A percentile compares a stretch with the other conserved stretches of the same genome.
Conservation (phyloP, 1,140 invertebrate genomes). For the Polypedilum pembai region DNA sequence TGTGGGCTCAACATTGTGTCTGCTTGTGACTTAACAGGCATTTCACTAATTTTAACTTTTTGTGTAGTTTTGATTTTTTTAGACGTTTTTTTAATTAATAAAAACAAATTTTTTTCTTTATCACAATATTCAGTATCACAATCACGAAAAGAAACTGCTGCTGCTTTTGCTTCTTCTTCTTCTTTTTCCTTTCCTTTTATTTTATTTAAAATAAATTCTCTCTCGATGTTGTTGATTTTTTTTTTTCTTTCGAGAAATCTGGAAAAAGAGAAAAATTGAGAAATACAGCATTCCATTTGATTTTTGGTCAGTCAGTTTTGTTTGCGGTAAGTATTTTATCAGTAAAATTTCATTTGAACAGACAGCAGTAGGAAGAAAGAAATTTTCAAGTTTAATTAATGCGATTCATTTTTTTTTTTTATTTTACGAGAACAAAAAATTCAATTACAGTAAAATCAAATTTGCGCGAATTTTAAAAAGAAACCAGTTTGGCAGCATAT, state of each 20-base stretch:
- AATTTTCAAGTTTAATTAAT: slow-evolving; percentile 3
- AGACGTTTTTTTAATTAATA: too few relatives aligned
- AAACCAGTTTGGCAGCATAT: too few relatives aligned
- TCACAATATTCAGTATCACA: too few relatives aligned
- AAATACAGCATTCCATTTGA: slow-evolving; percentile 1
- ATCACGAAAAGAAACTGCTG: too few relatives aligned
- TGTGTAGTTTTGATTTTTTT: neutral
- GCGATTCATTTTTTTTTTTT: neutral
- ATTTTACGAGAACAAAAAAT: too few relatives aligned
- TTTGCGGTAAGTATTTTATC: neutral
- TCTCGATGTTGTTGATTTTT: neutral
- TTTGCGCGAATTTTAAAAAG: too few relatives aligned
- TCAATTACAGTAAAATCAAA: neutral
- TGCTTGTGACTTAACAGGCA: slow-evolving; percentile 14
- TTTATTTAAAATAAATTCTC: slow-evolving; percentile 3
- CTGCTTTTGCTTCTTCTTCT: too few relatives aligned
- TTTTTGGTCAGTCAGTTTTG: neutral
- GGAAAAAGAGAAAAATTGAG: neutral
- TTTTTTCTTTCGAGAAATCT: too few relatives aligned
- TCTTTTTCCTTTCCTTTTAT: neutral
- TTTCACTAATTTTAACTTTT: neutral
- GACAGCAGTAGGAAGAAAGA: neutral
- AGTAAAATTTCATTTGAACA: neutral
- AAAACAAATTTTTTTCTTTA: too few relatives aligned
- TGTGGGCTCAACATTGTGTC: slow-evolving; percentile 16